Evolutionary conservation across 23 tunicate genomes (phyloP), one percentile per base, ranked within the genome.

Genomic region (Styela clava): DNA sequence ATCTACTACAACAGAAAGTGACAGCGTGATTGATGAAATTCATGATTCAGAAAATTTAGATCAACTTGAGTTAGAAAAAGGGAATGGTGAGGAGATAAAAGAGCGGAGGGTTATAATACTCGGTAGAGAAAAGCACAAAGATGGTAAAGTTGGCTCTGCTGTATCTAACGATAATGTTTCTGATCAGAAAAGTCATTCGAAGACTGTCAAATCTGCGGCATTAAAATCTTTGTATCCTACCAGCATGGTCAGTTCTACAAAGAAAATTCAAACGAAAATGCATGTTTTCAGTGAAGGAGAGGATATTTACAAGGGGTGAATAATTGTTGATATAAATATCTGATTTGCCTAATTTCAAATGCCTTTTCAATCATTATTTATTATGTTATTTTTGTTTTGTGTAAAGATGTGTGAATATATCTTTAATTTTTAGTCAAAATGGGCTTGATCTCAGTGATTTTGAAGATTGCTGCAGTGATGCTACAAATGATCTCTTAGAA

Each of bases 401-500:
- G n/a, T n/a, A n/a, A n/a, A n/a, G n/a, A n/a, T n/a, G n/a, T n/a
- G n/a, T n/a, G n/a, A n/a, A n/a, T n/a, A n/a, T n/a, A n/a, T n/a
- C n/a, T n/a, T 44, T 44, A 7, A 44, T 44, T 44, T 44, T 44
- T 12, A 44, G 56, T 12, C 56, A 44, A 44, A 44, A 44, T 44
- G 56, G 56, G 56, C 56, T 44, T 21, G 27, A n/a, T 44, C 63
- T 44, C 35, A 52, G 65, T 30, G 89, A 89, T 81, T 61, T 73
- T 20, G 78, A 72, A 25, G 95, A 89, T 31, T 62, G 83, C 76
- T 32, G 86, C 63, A 89, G 95, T 69, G 90, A 89, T 32, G 81
- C 95, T n/a, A 89, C 95, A 0, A 80, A 81, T 56, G 95, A 89
- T 52, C 52, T 89, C 3, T 62, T 89, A 19, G 95, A 89, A 1